phyloP scores from a whole-genome alignment of 2,888 invertebrate species.

The Lochmaea crataegi region DNA sequence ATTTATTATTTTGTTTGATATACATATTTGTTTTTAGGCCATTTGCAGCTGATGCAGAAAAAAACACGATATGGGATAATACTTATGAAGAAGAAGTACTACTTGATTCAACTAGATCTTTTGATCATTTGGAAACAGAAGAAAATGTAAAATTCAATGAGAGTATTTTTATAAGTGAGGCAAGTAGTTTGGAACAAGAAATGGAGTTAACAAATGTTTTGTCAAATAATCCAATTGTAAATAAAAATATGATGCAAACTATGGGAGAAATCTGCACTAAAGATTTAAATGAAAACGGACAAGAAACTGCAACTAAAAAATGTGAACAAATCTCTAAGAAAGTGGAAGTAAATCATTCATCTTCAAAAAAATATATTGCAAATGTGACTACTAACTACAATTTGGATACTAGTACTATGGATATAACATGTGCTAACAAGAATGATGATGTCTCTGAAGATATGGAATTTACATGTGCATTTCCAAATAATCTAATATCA shows the following conservation, averaged over 20 bases:
- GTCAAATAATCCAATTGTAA: not conserved
- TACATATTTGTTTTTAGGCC: constrained; percentile 48
- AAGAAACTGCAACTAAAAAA: not conserved
- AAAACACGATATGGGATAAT: constrained; percentile 58
- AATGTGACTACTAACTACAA: too few species aligned
- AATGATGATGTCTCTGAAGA: not conserved
- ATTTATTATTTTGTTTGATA: constrained; percentile 3
- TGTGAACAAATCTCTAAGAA: not conserved
- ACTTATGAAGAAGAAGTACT: constrained; percentile 57
- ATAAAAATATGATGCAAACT: constrained; percentile 3
- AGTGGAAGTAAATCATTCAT: too few species aligned
- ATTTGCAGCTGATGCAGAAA: constrained; percentile 55
- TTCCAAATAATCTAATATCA: constrained; percentile 2
- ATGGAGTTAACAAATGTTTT: constrained; percentile 16
- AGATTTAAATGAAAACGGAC: too few species aligned
- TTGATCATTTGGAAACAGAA: constrained; percentile 28
- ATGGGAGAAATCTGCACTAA: too few species aligned
- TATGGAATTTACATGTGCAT: constrained; percentile 40
- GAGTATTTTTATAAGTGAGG: not conserved
- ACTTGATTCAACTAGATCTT: constrained; percentile 44
- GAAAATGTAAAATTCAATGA: constrained; percentile 1
- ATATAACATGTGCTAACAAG: not conserved
- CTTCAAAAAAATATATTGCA: too few species aligned
- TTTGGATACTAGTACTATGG: not conserved
- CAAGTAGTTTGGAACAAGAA: not conserved